Evolutionary conservation across 2,888 invertebrate species (phyloP), one percentile per base, ranked within the genome.

Genomic region (Lithophane semibrunnea): DNA sequence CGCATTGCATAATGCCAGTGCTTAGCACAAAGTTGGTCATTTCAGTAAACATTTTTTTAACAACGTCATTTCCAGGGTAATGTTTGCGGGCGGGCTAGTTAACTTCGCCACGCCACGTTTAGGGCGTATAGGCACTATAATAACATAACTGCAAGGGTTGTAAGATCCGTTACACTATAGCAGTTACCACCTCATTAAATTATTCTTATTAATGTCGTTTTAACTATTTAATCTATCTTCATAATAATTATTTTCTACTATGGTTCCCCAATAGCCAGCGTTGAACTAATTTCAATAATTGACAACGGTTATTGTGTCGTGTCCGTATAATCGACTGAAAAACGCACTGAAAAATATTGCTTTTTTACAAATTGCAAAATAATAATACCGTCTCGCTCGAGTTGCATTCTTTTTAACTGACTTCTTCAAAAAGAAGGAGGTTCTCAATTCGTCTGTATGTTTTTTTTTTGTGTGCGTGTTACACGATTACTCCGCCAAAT

Each of bases 81-180:
- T 78, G 74, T 75, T 77, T 68, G 49, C 71, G 61, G 75, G 77
- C 73, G 60, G 77, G 47, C 82, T 74, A 74, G 70, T 80, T 87
- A 77, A 80, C 79, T 85, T 86, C 70, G 85, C 82, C 82, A 88
- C 87, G 85, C 85, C 56, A 86, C 75, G 81, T 83, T 88, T 65
- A 77, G 66, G 79, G 67, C n/a, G n/a, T n/a, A n/a, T n/a, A n/a
- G n/a, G n/a, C n/a, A n/a, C 54, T 75, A 77, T 85, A 87, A 89
- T 87, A 75, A 82, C 75, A 77, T 75, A 80, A 85, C 79, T 80
- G 83, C 68, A 79, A 86, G 85, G 86, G 86, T 82, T 80, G 73
- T 54, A 82, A 73, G 71, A 71, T 77, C 68, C 24, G 64, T 67
- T 69, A 66, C 63, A 73, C 60, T 78, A 73, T 66, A 69, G 58